phyloP scores from a whole-genome alignment of 1,140 invertebrate species.

The Lasioglossum baleicum region DNA sequence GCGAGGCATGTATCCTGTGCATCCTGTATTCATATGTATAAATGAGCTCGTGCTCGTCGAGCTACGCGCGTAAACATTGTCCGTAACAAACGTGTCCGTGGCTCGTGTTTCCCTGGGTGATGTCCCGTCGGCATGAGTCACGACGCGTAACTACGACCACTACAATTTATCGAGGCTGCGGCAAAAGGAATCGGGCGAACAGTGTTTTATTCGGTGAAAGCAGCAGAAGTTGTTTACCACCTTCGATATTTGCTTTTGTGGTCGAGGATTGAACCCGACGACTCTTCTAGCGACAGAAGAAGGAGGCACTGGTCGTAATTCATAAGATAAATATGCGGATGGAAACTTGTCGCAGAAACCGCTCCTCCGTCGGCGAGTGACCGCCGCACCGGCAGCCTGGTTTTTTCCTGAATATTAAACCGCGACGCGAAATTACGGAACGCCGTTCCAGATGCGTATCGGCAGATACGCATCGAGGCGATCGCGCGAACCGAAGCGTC shows the following conservation, averaged over 20 bases:
- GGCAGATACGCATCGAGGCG: conserved; percentile 40
- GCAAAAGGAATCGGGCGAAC: neutral
- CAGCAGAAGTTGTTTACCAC: neutral
- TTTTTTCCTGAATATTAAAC: conserved; percentile 61
- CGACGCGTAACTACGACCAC: conserved; percentile 51
- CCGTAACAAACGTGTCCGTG: neutral
- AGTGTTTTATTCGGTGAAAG: conserved; percentile 22
- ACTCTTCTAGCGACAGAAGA: neutral
- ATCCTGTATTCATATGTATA: neutral
- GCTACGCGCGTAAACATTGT: conserved; percentile 1
- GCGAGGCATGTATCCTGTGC: neutral
- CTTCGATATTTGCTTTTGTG: neutral
- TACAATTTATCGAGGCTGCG: conserved; percentile 51
- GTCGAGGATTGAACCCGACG: neutral
- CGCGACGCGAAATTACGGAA: conserved; percentile 37
- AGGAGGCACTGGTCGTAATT: conserved; percentile 31
- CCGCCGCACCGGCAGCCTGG: conserved; percentile 4
- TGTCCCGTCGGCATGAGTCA: conserved; percentile 48
- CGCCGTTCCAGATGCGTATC: conserved; percentile 44
- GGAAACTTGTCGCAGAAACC: conserved; percentile 4
- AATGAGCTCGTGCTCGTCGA: neutral
- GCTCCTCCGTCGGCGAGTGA: conserved; percentile 14
- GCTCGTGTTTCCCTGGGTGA: conserved; percentile 19
- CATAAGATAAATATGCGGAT: conserved; percentile 48
- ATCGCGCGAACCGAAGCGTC: conserved; percentile 53